Conservation (phyloP, 2,113 vertebrate species). For the Mesoclemmys tuberculata region DNA sequence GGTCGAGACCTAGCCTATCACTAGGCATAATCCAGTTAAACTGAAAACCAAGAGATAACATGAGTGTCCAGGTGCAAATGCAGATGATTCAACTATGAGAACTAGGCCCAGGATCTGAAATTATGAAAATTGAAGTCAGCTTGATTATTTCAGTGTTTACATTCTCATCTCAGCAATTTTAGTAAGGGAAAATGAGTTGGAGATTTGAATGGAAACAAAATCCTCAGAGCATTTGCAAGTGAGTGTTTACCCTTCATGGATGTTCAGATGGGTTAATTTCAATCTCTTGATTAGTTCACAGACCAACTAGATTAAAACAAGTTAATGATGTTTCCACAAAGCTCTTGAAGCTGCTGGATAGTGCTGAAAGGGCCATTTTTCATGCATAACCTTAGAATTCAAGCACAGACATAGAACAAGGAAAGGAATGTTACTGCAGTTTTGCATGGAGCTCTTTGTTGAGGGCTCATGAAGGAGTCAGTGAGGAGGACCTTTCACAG, state of each 20-base stretch:
- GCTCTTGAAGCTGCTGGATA: background rate
- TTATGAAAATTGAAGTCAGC: slow-evolving; percentile 15
- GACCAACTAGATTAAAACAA: background rate
- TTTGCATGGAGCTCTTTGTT: background rate
- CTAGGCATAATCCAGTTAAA: background rate
- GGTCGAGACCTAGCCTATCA: background rate
- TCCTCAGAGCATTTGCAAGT: slow-evolving; percentile 18
- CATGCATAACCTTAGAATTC: background rate
- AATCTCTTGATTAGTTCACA: slow-evolving; percentile 19
- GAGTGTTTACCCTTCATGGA: slow-evolving; percentile 20
- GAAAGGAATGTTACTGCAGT: background rate
- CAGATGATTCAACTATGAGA: background rate
- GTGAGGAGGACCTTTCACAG: background rate
- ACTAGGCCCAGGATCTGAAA: background rate
- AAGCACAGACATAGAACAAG: background rate
- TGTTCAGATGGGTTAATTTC: slow-evolving; percentile 23
- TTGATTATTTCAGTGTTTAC: slow-evolving; percentile 37
- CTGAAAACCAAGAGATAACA: background rate
- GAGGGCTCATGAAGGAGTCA: background rate
- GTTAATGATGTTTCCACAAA: slow-evolving; percentile 7
- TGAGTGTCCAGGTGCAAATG: background rate
- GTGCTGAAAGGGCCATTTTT: background rate
- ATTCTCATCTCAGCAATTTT: background rate
- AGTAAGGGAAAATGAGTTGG: slow-evolving; percentile 1
- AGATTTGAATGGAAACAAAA: slow-evolving; percentile 2